Percentiles rank a stretch among this genome's conserved stretches.
Evolutionary conservation across 2,113 vertebrate species (phyloP).

Genomic region (Ascaphus truei): DNA sequence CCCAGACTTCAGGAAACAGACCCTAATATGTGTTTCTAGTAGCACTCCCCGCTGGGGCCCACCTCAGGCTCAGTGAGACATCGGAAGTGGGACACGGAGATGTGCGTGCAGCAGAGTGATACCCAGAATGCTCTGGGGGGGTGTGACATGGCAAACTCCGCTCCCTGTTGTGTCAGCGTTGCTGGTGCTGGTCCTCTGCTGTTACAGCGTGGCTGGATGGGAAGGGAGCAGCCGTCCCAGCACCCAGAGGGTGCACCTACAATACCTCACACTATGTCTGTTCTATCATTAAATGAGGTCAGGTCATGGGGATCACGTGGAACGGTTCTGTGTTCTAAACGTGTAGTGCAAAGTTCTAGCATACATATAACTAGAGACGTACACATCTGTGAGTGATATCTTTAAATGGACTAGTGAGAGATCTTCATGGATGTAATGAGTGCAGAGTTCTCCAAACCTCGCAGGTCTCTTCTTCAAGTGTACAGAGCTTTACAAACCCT

Average conservation of each 20-base stretch:
- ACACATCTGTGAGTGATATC: too few species aligned
- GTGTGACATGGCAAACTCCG: slow-evolving; percentile 32
- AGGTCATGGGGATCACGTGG: too few species aligned
- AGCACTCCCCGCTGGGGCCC: not conserved
- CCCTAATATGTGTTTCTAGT: too few species aligned
- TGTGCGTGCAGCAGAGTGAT: slow-evolving; percentile 11
- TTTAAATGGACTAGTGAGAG: too few species aligned
- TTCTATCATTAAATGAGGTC: not conserved
- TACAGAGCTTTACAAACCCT: too few species aligned
- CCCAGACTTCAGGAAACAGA: too few species aligned
- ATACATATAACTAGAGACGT: too few species aligned
- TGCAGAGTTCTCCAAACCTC: too few species aligned
- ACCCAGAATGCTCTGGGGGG: slow-evolving; percentile 29
- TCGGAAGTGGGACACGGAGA: slow-evolving; percentile 12
- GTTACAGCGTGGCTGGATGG: slow-evolving; percentile 25
- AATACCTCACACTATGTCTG: not conserved
- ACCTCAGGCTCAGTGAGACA: slow-evolving; percentile 28
- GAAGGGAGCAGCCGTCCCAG: slow-evolving; percentile 4
- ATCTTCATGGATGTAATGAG: too few species aligned
- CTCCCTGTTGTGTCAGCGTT: slow-evolving; percentile 28
- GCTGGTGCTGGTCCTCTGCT: slow-evolving; percentile 28
- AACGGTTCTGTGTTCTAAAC: too few species aligned
- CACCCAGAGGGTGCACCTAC: not conserved
- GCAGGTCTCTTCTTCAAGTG: too few species aligned
- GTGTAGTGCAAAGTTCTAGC: too few species aligned